These are phyloP conservation scores for Nannoperca obscura DNA, from an alignment of 2,797 vertebrate genomes.

Conservation along the genomic window DNA sequence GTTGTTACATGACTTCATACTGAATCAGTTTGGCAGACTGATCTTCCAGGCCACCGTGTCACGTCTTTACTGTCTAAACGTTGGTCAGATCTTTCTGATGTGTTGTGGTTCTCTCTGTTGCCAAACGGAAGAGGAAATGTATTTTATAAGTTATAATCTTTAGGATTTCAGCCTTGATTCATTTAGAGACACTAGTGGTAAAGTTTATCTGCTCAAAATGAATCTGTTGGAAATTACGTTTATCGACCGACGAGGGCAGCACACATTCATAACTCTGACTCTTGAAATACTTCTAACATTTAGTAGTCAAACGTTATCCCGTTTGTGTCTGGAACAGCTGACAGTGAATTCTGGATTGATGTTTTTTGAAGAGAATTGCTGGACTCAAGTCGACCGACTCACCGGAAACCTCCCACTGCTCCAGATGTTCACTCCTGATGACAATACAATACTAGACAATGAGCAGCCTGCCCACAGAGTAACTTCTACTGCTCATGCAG, in stretches of 20 bases:
- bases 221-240: too few species aligned
- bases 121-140: too few species aligned
- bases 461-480: not conserved
- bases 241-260: too few species aligned
- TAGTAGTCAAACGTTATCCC: too few species aligned
- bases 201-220: too few species aligned
- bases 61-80: not conserved
- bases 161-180: too few species aligned
- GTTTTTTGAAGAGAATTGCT: conserved; percentile 1
- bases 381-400: not conserved
- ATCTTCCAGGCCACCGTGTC: not conserved
- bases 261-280: too few species aligned
- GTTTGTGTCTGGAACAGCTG: too few species aligned
- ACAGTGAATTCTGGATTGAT: not conserved
- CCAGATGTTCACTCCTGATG: conserved; percentile 28
- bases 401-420: conserved; percentile 19
- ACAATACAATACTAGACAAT: not conserved
- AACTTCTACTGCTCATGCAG: not conserved
- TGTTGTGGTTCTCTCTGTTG: too few species aligned
- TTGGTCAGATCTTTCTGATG: not conserved
- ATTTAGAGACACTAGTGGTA: too few species aligned
- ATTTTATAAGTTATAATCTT: too few species aligned
- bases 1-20: not conserved
- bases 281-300: too few species aligned
- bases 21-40: not conserved